phyloP scores from a whole-genome alignment of 2,888 invertebrate genomes.

The Spicauda simplicius region DNA sequence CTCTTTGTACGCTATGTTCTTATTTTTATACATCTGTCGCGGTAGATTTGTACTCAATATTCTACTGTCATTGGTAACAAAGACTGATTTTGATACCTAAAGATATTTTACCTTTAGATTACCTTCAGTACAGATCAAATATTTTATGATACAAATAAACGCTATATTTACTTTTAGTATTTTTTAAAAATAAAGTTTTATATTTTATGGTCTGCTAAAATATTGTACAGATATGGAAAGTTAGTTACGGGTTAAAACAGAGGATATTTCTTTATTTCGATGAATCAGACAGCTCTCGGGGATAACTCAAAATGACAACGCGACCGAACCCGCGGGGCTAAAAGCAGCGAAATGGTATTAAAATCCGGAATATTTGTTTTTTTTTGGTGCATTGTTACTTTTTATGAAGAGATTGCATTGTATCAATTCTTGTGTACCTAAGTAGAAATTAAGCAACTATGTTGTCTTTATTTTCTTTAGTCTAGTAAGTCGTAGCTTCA shows the following conservation, averaged over 20 bases:
- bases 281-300: constrained; percentile 12
- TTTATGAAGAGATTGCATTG: not conserved
- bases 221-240: constrained; percentile 9
- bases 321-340: constrained; percentile 22
- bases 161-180: not conserved
- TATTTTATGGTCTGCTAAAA: not conserved
- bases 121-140: too few relatives aligned
- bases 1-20: constrained; percentile 35
- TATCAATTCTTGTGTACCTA: too few relatives aligned
- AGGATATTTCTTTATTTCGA: constrained; percentile 16
- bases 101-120: too few relatives aligned
- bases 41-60: not conserved
- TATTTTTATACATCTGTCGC: not conserved
- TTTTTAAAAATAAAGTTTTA: not conserved
- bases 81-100: too few relatives aligned
- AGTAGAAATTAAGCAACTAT: too few relatives aligned
- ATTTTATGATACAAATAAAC: too few relatives aligned
- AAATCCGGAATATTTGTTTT: constrained; percentile 21
- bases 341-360: constrained; percentile 15
- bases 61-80: not conserved
- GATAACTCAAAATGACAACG: constrained; percentile 18
- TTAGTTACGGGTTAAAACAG: constrained; percentile 11
- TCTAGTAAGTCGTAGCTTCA: too few relatives aligned
- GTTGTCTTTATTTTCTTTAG: too few relatives aligned
- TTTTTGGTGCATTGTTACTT: constrained; percentile 5